Conservation (phyloP, 2,888 invertebrate species). For the Ophion obscuratus region DNA sequence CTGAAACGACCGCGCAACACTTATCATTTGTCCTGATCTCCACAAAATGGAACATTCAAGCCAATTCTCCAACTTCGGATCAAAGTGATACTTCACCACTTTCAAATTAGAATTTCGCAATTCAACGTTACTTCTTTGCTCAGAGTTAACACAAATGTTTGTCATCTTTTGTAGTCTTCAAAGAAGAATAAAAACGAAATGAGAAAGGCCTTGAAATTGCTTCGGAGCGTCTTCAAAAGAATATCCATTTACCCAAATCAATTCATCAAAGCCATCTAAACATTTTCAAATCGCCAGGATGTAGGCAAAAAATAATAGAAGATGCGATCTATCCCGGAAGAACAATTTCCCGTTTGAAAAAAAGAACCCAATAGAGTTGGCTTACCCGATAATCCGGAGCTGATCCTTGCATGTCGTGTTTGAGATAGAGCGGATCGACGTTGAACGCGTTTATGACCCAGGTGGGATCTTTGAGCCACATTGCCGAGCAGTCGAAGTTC, state of each 20-base stretch:
- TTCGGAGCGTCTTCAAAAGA: not conserved
- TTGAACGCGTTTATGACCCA: constrained; percentile 98
- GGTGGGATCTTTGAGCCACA: constrained; percentile 97
- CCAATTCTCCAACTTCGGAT: too few relatives aligned
- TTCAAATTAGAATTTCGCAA: too few relatives aligned
- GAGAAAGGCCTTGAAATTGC: too few relatives aligned
- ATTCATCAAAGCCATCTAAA: too few relatives aligned
- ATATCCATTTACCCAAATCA: too few relatives aligned
- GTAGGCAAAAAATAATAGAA: not conserved
- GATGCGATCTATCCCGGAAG: not conserved
- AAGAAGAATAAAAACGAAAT: too few relatives aligned
- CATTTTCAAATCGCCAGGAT: too few relatives aligned
- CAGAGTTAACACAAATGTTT: too few relatives aligned
- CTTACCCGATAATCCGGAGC: constrained; percentile 94
- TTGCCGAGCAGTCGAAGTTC: constrained; percentile 99
- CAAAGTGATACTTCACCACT: too few relatives aligned
- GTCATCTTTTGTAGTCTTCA: too few relatives aligned
- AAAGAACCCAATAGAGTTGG: constrained; percentile 25
- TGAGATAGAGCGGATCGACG: constrained; percentile 98
- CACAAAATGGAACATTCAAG: too few relatives aligned
- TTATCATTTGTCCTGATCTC: not conserved
- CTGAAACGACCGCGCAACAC: constrained; percentile 76
- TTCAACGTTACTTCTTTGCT: too few relatives aligned
- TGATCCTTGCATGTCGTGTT: constrained; percentile 95
- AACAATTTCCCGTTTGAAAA: not conserved